These are phyloP conservation scores for Megatriorchis doriae DNA, from an alignment of 2,113 vertebrate species.

Conservation along the genomic window DNA sequence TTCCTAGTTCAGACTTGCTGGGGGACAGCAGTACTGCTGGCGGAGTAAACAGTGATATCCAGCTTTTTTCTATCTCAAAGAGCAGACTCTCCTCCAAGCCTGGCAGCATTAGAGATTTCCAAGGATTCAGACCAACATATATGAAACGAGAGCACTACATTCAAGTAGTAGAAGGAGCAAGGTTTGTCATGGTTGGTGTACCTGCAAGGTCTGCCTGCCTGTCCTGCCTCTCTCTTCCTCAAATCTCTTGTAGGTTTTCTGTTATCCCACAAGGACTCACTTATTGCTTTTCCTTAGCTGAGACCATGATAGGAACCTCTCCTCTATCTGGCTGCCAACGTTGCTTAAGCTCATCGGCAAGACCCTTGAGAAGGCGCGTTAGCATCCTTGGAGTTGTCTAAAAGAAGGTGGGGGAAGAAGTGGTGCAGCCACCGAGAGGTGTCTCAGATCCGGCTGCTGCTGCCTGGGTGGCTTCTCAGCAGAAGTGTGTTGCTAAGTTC, in stretches of 20 bases:
- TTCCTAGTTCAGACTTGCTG: background rate
- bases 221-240: background rate
- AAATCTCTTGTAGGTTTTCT: background rate
- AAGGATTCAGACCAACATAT: background rate
- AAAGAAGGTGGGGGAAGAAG: background rate
- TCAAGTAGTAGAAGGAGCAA: background rate
- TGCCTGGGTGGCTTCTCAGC: background rate
- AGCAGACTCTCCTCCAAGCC: background rate
- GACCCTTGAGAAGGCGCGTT: rapidly evolving
- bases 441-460: background rate
- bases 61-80: background rate
- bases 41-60: background rate
- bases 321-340: background rate
- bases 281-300: background rate
- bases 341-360: background rate
- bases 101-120: background rate
- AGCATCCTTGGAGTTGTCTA: background rate
- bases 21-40: background rate
- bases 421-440: background rate
- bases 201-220: background rate
- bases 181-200: background rate
- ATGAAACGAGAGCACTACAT: background rate
- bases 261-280: background rate
- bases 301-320: background rate
- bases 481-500: slow-evolving; percentile 9